Percentiles rank a stretch among this genome's conserved stretches.
Conservation (phyloP, 2,797 vertebrate species). For the Hyperoplus lanceolatus region DNA sequence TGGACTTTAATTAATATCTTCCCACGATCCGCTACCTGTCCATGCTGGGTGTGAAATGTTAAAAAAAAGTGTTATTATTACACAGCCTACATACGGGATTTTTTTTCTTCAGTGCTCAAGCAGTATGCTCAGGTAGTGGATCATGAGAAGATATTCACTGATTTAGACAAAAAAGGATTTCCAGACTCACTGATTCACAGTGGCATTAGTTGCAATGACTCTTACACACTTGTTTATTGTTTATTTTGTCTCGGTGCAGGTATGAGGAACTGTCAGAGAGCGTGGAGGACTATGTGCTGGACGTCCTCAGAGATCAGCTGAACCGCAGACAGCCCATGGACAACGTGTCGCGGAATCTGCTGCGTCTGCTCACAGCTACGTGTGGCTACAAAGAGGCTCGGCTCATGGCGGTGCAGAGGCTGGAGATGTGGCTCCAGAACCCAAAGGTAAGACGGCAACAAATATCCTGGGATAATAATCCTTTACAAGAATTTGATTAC, state of each 20-base stretch:
- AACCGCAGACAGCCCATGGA: conserved; percentile 98
- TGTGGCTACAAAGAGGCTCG: conserved; percentile 97
- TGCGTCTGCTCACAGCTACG: conserved; percentile 94
- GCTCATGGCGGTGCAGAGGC: conserved; percentile 94
- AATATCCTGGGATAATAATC: neutral
- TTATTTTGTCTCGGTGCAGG: conserved; percentile 73
- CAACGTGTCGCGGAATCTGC: conserved; percentile 96
- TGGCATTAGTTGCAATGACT: neutral
- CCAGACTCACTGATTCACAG: neutral
- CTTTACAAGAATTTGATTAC: neutral
- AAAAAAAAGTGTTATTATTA: too few relatives aligned
- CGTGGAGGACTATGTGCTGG: conserved; percentile 97
- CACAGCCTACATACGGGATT: too few relatives aligned
- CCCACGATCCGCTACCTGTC: too few relatives aligned
- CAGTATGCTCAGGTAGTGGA: too few relatives aligned
- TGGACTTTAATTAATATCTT: too few relatives aligned
- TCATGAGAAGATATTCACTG: too few relatives aligned
- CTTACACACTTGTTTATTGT: neutral
- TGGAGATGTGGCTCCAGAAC: conserved; percentile 99
- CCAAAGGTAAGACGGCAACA: conserved; percentile 89
- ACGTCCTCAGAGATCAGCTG: conserved; percentile 94
- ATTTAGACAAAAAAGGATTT: too few relatives aligned
- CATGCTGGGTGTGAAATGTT: too few relatives aligned
- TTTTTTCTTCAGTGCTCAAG: too few relatives aligned
- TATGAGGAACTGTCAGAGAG: conserved; percentile 96